Conservation (phyloP, 2,113 vertebrate species). For the Mormyrus lacerda region DNA sequence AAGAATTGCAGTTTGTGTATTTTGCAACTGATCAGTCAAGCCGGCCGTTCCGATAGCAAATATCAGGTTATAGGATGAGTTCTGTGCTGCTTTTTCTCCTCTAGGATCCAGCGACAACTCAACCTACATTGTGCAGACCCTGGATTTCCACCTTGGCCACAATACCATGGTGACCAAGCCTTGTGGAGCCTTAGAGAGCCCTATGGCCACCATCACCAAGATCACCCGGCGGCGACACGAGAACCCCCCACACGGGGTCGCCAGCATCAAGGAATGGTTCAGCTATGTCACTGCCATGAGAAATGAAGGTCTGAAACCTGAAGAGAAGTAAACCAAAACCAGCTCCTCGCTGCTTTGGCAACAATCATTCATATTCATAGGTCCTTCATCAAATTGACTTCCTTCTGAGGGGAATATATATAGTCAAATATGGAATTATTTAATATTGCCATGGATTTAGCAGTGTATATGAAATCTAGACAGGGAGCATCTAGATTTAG, state of each 20-base stretch:
- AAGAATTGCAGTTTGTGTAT: neutral
- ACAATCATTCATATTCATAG: neutral
- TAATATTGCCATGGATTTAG: neutral
- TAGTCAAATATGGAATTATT: neutral
- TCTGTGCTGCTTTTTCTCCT: neutral
- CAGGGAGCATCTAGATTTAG: too few species aligned
- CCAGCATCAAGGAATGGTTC: conserved; percentile 97
- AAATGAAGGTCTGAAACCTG: conserved; percentile 74
- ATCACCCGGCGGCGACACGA: conserved; percentile 91
- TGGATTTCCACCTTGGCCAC: conserved; percentile 94
- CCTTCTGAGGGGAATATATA: neutral
- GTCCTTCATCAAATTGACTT: neutral
- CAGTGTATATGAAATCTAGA: neutral
- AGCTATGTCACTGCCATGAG: conserved; percentile 95
- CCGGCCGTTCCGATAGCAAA: neutral
- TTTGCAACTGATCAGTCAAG: neutral
- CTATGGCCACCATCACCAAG: conserved; percentile 98
- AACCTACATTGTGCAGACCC: conserved; percentile 90
- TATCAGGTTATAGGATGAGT: neutral
- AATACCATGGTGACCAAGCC: conserved; percentile 99
- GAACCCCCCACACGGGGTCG: conserved; percentile 93
- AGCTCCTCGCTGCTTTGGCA: neutral
- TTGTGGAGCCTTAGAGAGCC: conserved; percentile 90
- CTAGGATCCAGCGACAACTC: conserved; percentile 87
- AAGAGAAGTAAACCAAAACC: neutral